Conservation (phyloP, 2,888 invertebrate species). For the Atethmia centrago region DNA sequence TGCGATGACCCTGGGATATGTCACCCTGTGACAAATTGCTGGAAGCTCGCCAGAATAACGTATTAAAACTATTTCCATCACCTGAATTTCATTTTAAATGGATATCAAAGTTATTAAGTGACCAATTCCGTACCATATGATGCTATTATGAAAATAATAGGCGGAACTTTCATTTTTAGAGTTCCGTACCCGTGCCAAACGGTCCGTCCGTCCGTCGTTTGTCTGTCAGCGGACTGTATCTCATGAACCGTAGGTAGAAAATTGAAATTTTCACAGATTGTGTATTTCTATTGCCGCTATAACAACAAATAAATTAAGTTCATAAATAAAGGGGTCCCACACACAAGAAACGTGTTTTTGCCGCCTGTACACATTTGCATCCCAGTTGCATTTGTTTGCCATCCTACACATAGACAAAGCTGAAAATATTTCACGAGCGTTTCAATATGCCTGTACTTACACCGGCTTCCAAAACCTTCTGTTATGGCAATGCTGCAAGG, state of each 20-base stretch:
- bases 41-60: conserved; percentile 42
- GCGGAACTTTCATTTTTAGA: neutral
- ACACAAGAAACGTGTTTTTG: too few species aligned
- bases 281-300: too few species aligned
- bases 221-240: too few species aligned
- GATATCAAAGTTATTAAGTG: conserved; percentile 10
- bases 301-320: too few species aligned
- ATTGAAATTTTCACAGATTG: too few species aligned
- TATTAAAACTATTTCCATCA: conserved; percentile 47
- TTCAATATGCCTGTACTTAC: neutral
- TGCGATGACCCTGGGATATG: conserved; percentile 39
- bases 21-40: conserved; percentile 34
- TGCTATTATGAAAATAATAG: neutral
- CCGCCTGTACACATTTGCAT: too few species aligned
- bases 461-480: neutral
- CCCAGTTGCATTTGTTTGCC: too few species aligned
- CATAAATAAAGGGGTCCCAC: too few species aligned
- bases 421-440: neutral
- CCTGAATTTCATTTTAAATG: conserved; percentile 61
- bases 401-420: neutral
- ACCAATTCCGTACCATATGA: neutral
- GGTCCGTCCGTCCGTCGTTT: too few species aligned
- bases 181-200: too few species aligned
- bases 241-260: too few species aligned
- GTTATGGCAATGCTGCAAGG: neutral